Evolutionary conservation across 2,113 vertebrate species (phyloP), one percentile per base, ranked within the genome.

Genomic region (Apteryx owenii): DNA sequence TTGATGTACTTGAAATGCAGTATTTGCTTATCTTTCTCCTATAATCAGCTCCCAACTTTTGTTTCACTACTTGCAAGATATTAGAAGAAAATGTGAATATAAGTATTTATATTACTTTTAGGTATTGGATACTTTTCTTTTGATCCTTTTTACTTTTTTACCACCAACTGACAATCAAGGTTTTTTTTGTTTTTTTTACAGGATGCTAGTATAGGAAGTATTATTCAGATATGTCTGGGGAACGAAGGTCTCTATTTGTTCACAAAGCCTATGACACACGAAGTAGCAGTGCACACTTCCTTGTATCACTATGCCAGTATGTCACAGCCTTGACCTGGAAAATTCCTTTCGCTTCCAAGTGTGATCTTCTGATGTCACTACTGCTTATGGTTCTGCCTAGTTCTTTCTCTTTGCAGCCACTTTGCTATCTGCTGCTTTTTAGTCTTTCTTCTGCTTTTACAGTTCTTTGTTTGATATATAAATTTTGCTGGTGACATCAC

Each of bases 261-360:
- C 71, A 46, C 61, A 86, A 51, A 78, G 36, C 66, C 18, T 7
- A 22, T 64, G 60, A 51, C 4, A 0, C 66, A 64, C 11, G 28
- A 56, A 82, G 31, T 38, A 61, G n/a, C 0, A 1, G 7, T 2
- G 0, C 65, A 22, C 25, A 19, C 20, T 13, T 54, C 51, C 25
- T 40, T 26, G 46, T 66, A 20, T 38, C 60, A 9, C 46, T 62
- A 31, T 73, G 31, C 44, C n/a, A 53, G 21, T 21, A 8, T 42
- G 20, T 42, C 85, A 51, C 40, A 62, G 53, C 78, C 85, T 44
- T 58, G 60, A 92, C 65, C 40, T 22, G 60, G 36, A 95, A 78
- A 82, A 68, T 5, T 51, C 10, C 18, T 46, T 81, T 46, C 6
- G 51, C 73, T 73, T 84, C 31, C 9, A 69, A 51, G 85, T 12